Base-by-base conservation (phyloP, 2,888 invertebrate species). In the Bhutanitis thaidina region DNA sequence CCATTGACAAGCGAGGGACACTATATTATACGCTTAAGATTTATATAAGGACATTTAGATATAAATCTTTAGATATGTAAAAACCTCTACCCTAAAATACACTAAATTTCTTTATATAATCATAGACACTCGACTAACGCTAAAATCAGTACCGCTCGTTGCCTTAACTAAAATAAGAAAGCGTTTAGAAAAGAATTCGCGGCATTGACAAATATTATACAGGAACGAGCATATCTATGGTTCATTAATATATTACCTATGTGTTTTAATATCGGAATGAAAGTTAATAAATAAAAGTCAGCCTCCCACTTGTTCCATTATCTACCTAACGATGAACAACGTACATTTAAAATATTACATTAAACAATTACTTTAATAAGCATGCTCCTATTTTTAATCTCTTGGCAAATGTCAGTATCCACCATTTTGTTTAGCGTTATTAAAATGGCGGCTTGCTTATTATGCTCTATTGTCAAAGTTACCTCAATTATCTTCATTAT, bases 161-260 rank as follows among this genome's bases (percentile, higher is more conserved):
- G 14, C 14, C 7, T 12, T 12, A 34, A 34, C 9, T 34, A 34
- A 34, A 12, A 7, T n/a, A 12, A 34, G 12, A 43, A 49, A 49
- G 49, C 49, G 27, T 43, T 14, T 14, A 34, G 12, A 27, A 40
- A 40, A 44, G 27, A 30, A 29, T 45, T 12, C 16, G 44, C 29
- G 29, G 7, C 27, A n/a, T 45, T 52, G 38, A 12, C 30, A 43
- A 57, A 59, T 49, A n/a, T n/a, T n/a, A 49, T 52, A 65, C 67
- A 67, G 64, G 67, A 70, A 76, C 78, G 74, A 34, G 34, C 13
- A 74, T 73, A 62, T 67, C 73, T 71, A 67, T 71, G 62, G 59
- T 49, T 48, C 7, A 34, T 34, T 45, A 40, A 52, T n/a, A n/a
- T n/a, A n/a, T 53, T 49, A 51, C 49, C 50, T 53, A 52, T 55